Base-by-base conservation (phyloP, 2,113 vertebrate genomes). In the Climacteris rufus region DNA sequence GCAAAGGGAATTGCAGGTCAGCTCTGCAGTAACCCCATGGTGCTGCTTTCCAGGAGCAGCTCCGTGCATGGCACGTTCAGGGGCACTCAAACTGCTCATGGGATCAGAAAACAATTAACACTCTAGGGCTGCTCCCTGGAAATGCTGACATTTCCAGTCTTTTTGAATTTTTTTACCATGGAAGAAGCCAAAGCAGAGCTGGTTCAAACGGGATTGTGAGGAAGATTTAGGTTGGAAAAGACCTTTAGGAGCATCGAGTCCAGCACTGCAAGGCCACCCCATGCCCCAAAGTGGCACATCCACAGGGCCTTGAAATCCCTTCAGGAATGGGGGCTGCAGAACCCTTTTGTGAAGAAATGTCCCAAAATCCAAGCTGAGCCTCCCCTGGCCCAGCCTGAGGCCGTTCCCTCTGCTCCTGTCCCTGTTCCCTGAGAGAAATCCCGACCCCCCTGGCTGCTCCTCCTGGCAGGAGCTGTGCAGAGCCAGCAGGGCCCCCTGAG, bases 301-400 rank as follows among this genome's bases (percentile, higher is more conserved):
- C 42, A 23, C 31, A 20, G 0, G 6, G 30, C 0, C 35, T 40
- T n/a, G 13, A 7, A 37, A 56, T 23, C 19, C 25, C 15, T 14
- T 1, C 31, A 44, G 31, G 30, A 8, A 4, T 9, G 42, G 56
- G 15, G 35, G 18, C 18, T 35, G 72, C 31, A 28, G 5, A 61
- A 3, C 2, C 2, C 18, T 54, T 50, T 5, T 0, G 1, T 1
- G 30, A 15, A 17, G 49, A 4, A 54, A 33, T 54, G 3, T 11
- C 5, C 63, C 8, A 2, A 16, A 13, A 13, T 11, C 30, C 39
- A 30, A 0, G 1, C 37, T 15, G 1, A 21, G 0, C 17, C 25
- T 74, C 2, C 37, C 33, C 19, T 39, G 33, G 37, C 5, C 2
- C 25, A 72, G 12, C 59, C 13, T 59, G 52, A 1, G 50, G 52